Evolutionary conservation across 2,888 invertebrate genomes (phyloP).

Genomic region (Campoletis raptor): DNA sequence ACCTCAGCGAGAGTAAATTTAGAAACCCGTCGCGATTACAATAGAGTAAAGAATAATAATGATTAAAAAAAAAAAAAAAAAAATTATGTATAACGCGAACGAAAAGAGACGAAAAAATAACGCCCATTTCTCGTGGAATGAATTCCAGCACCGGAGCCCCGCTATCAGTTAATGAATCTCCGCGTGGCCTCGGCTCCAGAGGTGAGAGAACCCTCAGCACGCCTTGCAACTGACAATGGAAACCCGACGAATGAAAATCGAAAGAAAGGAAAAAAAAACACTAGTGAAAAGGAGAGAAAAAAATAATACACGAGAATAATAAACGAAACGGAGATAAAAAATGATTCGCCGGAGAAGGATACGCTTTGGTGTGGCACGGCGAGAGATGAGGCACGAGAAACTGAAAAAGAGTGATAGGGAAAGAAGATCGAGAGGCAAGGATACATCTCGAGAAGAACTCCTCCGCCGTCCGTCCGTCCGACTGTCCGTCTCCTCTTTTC

Average conservation of each 20-base stretch:
- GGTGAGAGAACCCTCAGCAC: slow-evolving; percentile 60
- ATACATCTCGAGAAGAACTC: slow-evolving; percentile 64
- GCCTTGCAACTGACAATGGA: slow-evolving; percentile 77
- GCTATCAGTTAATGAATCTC: slow-evolving; percentile 83
- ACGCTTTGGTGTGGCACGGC: slow-evolving; percentile 40
- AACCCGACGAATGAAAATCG: slow-evolving; percentile 78
- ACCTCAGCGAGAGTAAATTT: slow-evolving; percentile 29
- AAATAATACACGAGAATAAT: slow-evolving; percentile 45
- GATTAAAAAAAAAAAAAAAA: slow-evolving; percentile 26
- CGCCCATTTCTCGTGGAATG: slow-evolving; percentile 48
- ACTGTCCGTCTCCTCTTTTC: slow-evolving; percentile 78
- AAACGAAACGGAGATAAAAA: slow-evolving; percentile 65
- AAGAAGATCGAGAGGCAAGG: slow-evolving; percentile 62
- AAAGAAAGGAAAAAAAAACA: slow-evolving; percentile 79
- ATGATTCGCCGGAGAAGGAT: slow-evolving; percentile 63
- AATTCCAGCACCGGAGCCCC: slow-evolving; percentile 57
- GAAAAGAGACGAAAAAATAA: slow-evolving; percentile 27
- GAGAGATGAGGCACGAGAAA: slow-evolving; percentile 30
- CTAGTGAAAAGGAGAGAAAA: slow-evolving; percentile 64
- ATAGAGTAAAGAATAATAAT: background rate
- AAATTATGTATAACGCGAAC: slow-evolving; percentile 12
- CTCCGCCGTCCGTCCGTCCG: slow-evolving; percentile 68
- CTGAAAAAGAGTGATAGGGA: slow-evolving; percentile 55
- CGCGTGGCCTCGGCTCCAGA: slow-evolving; percentile 66
- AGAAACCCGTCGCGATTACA: slow-evolving; percentile 29